These are phyloP conservation scores for Thalassoma bifasciatum DNA, from an alignment of 2,113 vertebrate genomes.

Conservation along the genomic window DNA sequence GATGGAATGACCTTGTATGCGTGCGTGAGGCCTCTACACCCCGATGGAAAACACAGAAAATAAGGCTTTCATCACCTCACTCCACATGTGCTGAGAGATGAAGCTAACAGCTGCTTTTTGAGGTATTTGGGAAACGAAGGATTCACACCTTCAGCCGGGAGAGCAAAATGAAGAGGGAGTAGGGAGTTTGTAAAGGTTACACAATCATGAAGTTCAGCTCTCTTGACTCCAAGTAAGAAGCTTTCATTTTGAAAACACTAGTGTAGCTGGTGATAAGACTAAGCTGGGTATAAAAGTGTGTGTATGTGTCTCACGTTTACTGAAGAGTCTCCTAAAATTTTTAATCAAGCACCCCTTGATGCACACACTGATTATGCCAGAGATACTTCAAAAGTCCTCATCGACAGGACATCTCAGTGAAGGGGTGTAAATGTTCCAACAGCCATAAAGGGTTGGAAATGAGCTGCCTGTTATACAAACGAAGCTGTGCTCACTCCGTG, in stretches of 20 bases:
- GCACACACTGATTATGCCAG: slow-evolving; percentile 48
- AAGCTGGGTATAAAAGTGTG: slow-evolving; percentile 13
- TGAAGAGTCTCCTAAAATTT: slow-evolving; percentile 51
- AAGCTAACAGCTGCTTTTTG: slow-evolving; percentile 50
- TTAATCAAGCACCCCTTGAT: slow-evolving; percentile 32
- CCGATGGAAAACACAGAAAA: slow-evolving; percentile 31
- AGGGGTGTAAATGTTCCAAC: slow-evolving; percentile 34
- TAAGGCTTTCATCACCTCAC: slow-evolving; percentile 28
- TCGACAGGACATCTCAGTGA: slow-evolving; percentile 22
- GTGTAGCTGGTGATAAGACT: slow-evolving; percentile 52
- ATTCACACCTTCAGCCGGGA: slow-evolving; percentile 20
- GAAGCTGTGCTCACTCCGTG: slow-evolving; percentile 6
- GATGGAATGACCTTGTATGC: slow-evolving; percentile 30
- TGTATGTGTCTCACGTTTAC: slow-evolving; percentile 37
- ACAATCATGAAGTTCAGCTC: slow-evolving; percentile 32
- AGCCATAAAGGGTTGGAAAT: slow-evolving; percentile 28
- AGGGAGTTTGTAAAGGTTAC: slow-evolving; percentile 45
- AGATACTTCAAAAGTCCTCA: slow-evolving; percentile 36
- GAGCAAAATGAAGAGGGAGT: slow-evolving; percentile 12
- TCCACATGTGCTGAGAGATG: slow-evolving; percentile 28
- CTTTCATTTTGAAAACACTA: slow-evolving; percentile 23
- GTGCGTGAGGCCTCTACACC: not conserved
- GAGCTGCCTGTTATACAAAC: slow-evolving; percentile 14
- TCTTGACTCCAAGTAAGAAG: slow-evolving; percentile 19
- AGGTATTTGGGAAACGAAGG: slow-evolving; percentile 11